These are phyloP conservation scores for Pipistrellus pygmaeus DNA, from an alignment of 2,797 vertebrate genomes.

Conservation along the genomic window DNA sequence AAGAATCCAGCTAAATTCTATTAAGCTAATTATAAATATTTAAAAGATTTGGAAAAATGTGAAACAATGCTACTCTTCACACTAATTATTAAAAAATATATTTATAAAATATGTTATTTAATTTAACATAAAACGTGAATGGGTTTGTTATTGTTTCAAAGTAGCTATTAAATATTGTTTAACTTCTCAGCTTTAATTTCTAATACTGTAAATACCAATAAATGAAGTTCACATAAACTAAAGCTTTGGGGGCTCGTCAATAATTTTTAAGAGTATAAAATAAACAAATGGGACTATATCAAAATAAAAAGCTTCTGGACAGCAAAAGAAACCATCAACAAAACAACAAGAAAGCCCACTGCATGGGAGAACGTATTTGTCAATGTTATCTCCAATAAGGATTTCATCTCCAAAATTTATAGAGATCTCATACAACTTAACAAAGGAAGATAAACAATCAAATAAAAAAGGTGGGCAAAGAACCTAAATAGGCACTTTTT, in stretches of 20 bases:
- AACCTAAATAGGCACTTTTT: too few relatives aligned
- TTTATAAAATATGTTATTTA: not conserved
- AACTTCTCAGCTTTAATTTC: not conserved
- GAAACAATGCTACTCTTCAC: not conserved
- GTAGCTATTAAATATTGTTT: not conserved
- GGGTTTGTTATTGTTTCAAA: not conserved
- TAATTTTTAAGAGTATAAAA: conserved; percentile 4
- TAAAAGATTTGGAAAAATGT: not conserved
- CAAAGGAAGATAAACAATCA: too few relatives aligned
- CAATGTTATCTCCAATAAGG: too few relatives aligned
- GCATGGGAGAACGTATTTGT: too few relatives aligned
- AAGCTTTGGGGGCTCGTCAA: not conserved
- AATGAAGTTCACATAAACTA: not conserved
- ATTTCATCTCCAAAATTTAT: too few relatives aligned
- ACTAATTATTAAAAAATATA: not conserved
- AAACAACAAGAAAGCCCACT: too few relatives aligned
- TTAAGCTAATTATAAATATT: not conserved
- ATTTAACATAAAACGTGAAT: not conserved
- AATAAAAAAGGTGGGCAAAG: too few relatives aligned
- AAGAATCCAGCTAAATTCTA: not conserved
- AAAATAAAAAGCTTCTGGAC: too few relatives aligned
- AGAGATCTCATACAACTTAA: too few relatives aligned
- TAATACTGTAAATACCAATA: not conserved
- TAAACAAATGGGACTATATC: not conserved
- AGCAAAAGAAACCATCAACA: too few relatives aligned